These are phyloP conservation scores for Aldabrachelys gigantea DNA, from an alignment of 2,113 vertebrate genomes.

Conservation along the genomic window DNA sequence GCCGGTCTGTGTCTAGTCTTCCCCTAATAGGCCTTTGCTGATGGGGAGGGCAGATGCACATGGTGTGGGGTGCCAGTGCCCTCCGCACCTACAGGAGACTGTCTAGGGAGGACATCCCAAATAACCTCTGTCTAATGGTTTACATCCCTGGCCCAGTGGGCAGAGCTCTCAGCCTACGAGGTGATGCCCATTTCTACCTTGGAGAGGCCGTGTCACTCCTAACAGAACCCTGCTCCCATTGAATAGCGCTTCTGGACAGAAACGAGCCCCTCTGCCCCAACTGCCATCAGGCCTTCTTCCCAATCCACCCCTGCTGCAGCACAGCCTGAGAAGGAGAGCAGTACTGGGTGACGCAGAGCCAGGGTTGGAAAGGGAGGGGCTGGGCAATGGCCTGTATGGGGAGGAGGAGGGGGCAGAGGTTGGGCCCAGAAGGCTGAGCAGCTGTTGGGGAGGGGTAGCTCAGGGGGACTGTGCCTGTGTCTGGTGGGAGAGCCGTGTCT, in stretches of 20 bases:
- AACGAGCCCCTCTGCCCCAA: background rate
- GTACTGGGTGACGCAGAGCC: background rate
- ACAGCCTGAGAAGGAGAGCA: background rate
- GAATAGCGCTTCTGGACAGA: accelerated
- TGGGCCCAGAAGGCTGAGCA: background rate
- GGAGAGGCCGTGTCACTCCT: background rate
- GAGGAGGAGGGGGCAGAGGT: background rate
- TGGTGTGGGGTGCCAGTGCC: background rate
- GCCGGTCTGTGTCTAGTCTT: background rate
- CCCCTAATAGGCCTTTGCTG: background rate
- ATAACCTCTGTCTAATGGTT: background rate
- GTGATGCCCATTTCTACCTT: background rate
- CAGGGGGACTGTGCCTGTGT: background rate
- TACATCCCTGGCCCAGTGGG: background rate
- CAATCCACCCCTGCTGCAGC: background rate
- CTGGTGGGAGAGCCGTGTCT: background rate
- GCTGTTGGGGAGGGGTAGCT: background rate
- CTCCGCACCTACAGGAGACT: background rate
- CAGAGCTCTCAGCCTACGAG: background rate
- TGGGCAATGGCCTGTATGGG: background rate
- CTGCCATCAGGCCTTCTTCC: background rate
- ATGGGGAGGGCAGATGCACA: accelerated
- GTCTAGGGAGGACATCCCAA: background rate
- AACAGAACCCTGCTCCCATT: background rate
- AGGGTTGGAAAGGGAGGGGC: background rate